Percentiles rank a stretch among this genome's conserved stretches.
phyloP scores from a whole-genome alignment of 2,113 vertebrate genomes.

The Atractosteus spatula region DNA sequence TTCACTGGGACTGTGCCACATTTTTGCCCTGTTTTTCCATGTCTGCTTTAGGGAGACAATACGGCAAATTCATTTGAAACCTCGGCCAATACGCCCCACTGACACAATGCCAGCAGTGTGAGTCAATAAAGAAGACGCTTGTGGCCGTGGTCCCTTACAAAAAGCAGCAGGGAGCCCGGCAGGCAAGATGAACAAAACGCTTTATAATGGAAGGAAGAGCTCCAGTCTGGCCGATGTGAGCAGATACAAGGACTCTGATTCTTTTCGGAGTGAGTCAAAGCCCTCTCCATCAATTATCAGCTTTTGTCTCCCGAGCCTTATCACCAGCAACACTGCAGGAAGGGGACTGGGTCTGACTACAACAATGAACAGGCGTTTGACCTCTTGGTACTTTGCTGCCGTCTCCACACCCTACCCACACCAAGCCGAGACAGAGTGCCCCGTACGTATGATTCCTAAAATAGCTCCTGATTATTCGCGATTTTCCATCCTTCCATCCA shows the following conservation, averaged over 20 bases:
- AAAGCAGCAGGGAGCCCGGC: constrained; percentile 61
- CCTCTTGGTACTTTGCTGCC: constrained; percentile 78
- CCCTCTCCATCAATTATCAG: constrained; percentile 80
- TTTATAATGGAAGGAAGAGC: constrained; percentile 62
- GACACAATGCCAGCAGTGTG: constrained; percentile 89
- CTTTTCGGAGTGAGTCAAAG: constrained; percentile 68
- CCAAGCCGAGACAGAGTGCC: constrained; percentile 28
- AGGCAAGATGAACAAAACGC: constrained; percentile 58
- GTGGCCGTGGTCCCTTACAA: constrained; percentile 73
- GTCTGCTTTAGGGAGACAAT: constrained; percentile 82
- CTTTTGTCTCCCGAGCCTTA: constrained; percentile 87
- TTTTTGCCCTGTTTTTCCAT: constrained; percentile 59
- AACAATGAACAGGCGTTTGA: constrained; percentile 83
- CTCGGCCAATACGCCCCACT: constrained; percentile 86
- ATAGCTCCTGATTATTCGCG: constrained; percentile 65
- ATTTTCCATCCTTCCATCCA: constrained; percentile 45
- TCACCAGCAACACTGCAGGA: constrained; percentile 88
- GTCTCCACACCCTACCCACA: constrained; percentile 81
- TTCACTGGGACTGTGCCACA: neutral
- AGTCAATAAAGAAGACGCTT: constrained; percentile 87
- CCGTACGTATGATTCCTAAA: constrained; percentile 54
- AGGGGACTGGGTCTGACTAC: constrained; percentile 68
- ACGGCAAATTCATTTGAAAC: constrained; percentile 85
- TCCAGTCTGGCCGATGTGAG: constrained; percentile 56
- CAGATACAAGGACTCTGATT: constrained; percentile 72